Evolutionary conservation across 2,113 vertebrate genomes (phyloP), one percentile per base, ranked within the genome.

Genomic region (Periophthalmodon schlosseri): DNA sequence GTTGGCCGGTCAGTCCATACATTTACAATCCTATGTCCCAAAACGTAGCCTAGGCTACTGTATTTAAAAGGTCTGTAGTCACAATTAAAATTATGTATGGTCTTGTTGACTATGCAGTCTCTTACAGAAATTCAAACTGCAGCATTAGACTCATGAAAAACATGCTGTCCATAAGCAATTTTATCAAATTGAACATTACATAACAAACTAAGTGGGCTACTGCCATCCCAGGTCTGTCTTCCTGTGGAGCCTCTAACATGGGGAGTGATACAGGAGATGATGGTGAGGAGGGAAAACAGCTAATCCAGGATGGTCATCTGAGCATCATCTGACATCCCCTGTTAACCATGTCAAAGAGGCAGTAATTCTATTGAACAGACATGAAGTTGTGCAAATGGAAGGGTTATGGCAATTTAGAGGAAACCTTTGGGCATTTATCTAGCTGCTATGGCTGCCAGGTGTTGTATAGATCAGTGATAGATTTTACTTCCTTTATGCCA

Each of bases 151-250:
- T 46, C 58, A 80, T 79, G 77, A 66, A 79, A 79, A 77, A 84
- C 86, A 85, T 82, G 72, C 75, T 79, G 81, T 76, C 74, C 81
- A 78, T 88, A 81, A 84, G 84, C 79, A 72, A 73, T 89, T 89
- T 89, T 89, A 90, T 89, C 84, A 84, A 86, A 91, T 87, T 86
- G 88, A 91, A 89, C 47, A 56, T 92, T 91, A 85, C 82, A 82
- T 91, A 89, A 91, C 88, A 79, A 81, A 88, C 73, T 87, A 84
- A 91, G 84, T 90, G 85, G 83, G 90, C 84, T 79, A 68, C 83
- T 63, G 77, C 83, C 73, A 87, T 84, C 84, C 67, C 14, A 85
- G 81, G 88, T 82, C 74, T 80, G 77, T 89, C 81, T 86, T 90
- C 77, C 89, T 77, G 82, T 76, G 73, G 81, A 83, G 87, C 85